Evolutionary conservation across 2,888 invertebrate species (phyloP).

Genomic region (Lypha dubia): DNA sequence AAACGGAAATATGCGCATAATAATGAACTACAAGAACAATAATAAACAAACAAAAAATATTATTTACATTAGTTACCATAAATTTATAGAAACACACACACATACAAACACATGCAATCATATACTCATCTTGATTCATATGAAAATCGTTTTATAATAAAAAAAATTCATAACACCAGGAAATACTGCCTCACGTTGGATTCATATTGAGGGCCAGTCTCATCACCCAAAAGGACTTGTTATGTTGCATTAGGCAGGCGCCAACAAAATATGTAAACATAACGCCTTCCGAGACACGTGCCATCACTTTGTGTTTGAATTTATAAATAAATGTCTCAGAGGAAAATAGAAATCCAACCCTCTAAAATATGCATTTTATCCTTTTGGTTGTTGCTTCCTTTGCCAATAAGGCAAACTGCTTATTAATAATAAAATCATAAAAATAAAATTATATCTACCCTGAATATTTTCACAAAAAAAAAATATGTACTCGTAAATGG

Average conservation of each 20-base stretch:
- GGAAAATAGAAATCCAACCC: constrained; percentile 45
- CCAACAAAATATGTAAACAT: constrained; percentile 78
- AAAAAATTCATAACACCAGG: constrained; percentile 60
- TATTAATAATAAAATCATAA: constrained; percentile 71
- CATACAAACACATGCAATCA: constrained; percentile 17
- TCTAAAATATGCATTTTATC: constrained; percentile 60
- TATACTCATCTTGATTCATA: constrained; percentile 49
- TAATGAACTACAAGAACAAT: constrained; percentile 61
- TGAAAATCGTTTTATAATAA: constrained; percentile 66
- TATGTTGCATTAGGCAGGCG: constrained; percentile 59
- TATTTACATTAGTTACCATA: constrained; percentile 79
- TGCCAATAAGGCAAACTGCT: constrained; percentile 70
- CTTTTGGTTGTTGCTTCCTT: constrained; percentile 56
- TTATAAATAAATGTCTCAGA: constrained; percentile 62
- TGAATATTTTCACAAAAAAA: constrained; percentile 21
- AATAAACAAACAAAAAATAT: constrained; percentile 67
- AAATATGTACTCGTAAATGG: constrained; percentile 13
- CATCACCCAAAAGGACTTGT: constrained; percentile 38
- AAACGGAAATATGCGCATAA: constrained; percentile 67
- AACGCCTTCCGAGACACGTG: constrained; percentile 81
- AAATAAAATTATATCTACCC: constrained; percentile 60
- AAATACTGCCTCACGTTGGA: constrained; percentile 46
- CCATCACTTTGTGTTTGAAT: constrained; percentile 72
- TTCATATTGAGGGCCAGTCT: constrained; percentile 58
- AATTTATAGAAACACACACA: constrained; percentile 48